phyloP scores from a whole-genome alignment of 2,113 vertebrate genomes.

The Formicarius rufipectus region DNA sequence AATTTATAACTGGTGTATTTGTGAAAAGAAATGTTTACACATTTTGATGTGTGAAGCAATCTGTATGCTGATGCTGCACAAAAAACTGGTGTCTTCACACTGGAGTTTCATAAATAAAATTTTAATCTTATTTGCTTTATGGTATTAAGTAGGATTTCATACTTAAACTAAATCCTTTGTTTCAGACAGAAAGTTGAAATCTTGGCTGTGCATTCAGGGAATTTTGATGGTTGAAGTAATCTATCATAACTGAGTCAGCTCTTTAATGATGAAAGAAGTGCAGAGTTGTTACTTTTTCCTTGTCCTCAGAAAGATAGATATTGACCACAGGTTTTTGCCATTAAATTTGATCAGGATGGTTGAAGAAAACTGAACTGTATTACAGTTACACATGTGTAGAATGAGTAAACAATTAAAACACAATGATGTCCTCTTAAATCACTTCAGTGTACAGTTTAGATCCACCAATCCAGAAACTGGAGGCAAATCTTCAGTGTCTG shows the following conservation, averaged over 20 bases:
- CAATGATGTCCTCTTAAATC: not conserved
- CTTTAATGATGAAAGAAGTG: not conserved
- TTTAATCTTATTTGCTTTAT: not conserved
- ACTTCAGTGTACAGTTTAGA: not conserved
- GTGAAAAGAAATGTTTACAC: not conserved
- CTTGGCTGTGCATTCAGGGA: not conserved
- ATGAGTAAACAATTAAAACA: not conserved
- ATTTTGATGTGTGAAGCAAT: not conserved
- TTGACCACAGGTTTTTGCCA: not conserved
- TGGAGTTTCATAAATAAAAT: not conserved
- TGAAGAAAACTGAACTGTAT: not conserved
- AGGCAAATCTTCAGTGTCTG: not conserved
- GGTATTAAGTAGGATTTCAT: not conserved
- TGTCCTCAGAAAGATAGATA: not conserved
- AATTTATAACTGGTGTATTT: not conserved
- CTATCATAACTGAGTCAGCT: not conserved
- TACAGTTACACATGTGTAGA: not conserved
- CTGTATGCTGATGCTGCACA: fast-evolving
- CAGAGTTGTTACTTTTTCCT: not conserved
- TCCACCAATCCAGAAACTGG: not conserved
- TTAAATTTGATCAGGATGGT: not conserved
- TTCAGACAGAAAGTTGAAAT: not conserved
- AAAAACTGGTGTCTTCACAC: not conserved
- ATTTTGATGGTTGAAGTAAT: not conserved
- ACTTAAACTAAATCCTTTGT: not conserved